These are phyloP conservation scores for Mormyrops boulengeri DNA, from an alignment of 2,797 vertebrate genomes.

Conservation along the genomic window DNA sequence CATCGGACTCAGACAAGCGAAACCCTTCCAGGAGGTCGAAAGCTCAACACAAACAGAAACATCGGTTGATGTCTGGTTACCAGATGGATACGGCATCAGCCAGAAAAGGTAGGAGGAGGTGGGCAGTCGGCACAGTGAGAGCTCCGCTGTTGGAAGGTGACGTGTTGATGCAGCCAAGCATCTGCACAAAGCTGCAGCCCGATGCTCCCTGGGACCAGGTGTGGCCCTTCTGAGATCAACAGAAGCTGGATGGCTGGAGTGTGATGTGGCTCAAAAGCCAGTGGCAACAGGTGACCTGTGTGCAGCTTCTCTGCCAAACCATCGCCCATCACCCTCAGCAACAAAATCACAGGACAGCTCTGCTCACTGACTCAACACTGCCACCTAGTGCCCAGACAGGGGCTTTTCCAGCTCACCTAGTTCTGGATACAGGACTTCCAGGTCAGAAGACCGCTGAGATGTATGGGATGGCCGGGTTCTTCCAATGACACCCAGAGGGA, in stretches of 20 bases:
- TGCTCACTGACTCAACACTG: background rate
- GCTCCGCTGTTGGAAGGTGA: background rate
- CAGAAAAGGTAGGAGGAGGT: background rate
- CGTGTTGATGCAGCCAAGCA: background rate
- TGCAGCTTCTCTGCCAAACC: background rate
- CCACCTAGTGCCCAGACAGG: background rate
- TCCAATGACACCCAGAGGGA: background rate
- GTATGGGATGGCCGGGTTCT: background rate
- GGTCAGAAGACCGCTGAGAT: background rate
- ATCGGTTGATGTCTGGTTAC: background rate
- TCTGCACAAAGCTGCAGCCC: background rate
- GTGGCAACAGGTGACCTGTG: background rate
- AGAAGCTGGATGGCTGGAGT: background rate
- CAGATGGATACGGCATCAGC: background rate
- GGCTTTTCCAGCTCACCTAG: background rate
- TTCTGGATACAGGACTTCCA: background rate
- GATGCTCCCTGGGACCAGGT: background rate
- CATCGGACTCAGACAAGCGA: slow-evolving; percentile 48
- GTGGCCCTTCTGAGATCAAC: background rate
- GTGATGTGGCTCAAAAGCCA: background rate
- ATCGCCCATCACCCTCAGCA: background rate
- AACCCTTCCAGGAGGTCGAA: slow-evolving; percentile 69
- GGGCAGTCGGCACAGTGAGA: background rate
- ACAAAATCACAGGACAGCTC: background rate
- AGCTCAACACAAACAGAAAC: slow-evolving; percentile 39